phyloP scores from a whole-genome alignment of 2,888 invertebrate species.

The Perizoma affinitatum region DNA sequence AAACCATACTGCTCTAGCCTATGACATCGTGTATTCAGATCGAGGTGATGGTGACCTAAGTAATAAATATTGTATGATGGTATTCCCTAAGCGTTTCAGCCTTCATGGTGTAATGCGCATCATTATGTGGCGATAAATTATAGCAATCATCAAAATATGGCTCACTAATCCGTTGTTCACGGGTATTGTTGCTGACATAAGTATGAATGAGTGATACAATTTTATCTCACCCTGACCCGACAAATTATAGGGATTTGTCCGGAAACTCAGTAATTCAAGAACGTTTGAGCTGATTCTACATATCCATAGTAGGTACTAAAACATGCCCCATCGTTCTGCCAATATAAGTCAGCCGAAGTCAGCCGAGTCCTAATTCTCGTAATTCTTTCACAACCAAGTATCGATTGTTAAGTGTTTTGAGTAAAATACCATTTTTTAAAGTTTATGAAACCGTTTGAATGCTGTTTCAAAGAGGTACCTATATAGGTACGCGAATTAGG shows the following conservation, averaged over 20 bases:
- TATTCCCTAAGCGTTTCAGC: slow-evolving; percentile 78
- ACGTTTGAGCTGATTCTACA: slow-evolving; percentile 7
- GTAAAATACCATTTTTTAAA: no score
- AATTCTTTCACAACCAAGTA: no score
- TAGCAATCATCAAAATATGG: slow-evolving; percentile 75
- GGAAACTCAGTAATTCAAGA: slow-evolving; percentile 19
- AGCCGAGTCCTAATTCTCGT: no score
- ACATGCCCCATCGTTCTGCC: no score
- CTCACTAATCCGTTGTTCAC: slow-evolving; percentile 65
- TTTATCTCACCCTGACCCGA: slow-evolving; percentile 44
- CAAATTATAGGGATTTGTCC: slow-evolving; percentile 34
- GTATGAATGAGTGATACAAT: slow-evolving; percentile 46
- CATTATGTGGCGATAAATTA: slow-evolving; percentile 74
- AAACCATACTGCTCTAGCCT: slow-evolving; percentile 21
- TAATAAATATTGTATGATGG: slow-evolving; percentile 73
- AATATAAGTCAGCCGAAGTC: no score
- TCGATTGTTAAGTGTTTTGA: no score
- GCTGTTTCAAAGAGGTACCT: no score
- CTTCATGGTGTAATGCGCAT: slow-evolving; percentile 79
- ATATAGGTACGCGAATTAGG: no score
- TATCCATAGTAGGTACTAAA: not conserved
- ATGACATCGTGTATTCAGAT: slow-evolving; percentile 34
- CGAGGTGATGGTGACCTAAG: slow-evolving; percentile 52
- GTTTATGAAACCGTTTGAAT: no score
- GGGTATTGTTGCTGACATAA: slow-evolving; percentile 46